Percentiles rank a stretch among this genome's conserved stretches.
phyloP scores from a whole-genome alignment of 2,888 invertebrate genomes.

The Anoplius nigerrimus region DNA sequence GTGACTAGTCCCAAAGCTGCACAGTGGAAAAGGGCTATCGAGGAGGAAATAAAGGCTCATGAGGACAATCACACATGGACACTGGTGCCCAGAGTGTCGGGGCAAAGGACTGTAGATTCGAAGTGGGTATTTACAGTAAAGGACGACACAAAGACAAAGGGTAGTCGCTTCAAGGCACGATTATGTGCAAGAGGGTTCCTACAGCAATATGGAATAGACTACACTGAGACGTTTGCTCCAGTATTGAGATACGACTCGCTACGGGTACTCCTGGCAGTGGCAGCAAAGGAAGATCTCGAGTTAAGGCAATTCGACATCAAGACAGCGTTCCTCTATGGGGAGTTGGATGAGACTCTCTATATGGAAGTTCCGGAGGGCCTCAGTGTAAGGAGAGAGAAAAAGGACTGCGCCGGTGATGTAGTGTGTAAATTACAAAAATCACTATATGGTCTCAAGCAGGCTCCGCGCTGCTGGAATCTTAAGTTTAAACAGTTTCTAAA shows the following conservation, averaged over 20 bases:
- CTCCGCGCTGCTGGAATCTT: slow-evolving; percentile 33
- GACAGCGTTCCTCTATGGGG: slow-evolving; percentile 18
- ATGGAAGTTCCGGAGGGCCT: slow-evolving; percentile 23
- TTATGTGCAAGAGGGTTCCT: slow-evolving; percentile 43
- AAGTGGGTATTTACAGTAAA: slow-evolving; percentile 49
- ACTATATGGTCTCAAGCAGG: slow-evolving; percentile 34
- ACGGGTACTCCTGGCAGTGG: slow-evolving; percentile 36
- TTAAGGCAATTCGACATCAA: slow-evolving; percentile 24
- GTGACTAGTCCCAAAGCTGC: slow-evolving; percentile 18
- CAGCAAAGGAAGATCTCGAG: slow-evolving; percentile 24
- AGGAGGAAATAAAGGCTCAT: slow-evolving; percentile 43
- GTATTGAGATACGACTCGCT: slow-evolving; percentile 47
- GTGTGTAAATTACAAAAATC: slow-evolving; percentile 27
- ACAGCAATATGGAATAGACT: slow-evolving; percentile 39
- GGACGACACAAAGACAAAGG: slow-evolving; percentile 23
- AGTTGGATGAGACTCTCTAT: slow-evolving; percentile 25
- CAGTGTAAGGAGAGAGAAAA: neutral
- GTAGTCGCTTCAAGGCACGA: slow-evolving; percentile 39
- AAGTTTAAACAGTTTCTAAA: slow-evolving; percentile 33
- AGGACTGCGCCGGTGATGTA: neutral
- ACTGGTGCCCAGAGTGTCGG: slow-evolving; percentile 23
- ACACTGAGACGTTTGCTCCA: slow-evolving; percentile 47
- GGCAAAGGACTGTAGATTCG: slow-evolving; percentile 29
- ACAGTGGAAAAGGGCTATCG: slow-evolving; percentile 35
- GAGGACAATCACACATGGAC: slow-evolving; percentile 34